Evolutionary conservation across 1,140 invertebrate species (phyloP), one percentile per base, ranked within the genome.

Genomic region (Procambarus virginalis): DNA sequence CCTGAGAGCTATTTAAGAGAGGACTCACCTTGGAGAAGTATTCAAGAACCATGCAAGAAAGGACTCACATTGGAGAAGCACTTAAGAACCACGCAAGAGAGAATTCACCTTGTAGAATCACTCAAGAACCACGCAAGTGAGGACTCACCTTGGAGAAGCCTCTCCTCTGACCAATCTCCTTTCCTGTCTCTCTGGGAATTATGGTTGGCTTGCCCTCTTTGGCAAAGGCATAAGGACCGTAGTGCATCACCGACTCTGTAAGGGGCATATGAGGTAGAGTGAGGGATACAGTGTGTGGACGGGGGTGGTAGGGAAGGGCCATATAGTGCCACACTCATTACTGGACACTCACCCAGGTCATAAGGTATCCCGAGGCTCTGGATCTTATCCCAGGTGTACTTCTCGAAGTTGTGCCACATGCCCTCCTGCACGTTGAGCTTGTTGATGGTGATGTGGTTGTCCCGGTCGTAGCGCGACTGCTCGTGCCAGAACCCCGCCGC

Each of bases 351-450:
- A 89, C 91, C 94, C 10, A 95, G 92, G 91, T 94, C 93, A 86
- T 95, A 91, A 0, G 93, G 91, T 5, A 94, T 93, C 20, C 93
- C 93, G 9, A 94, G 92, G 90, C 93, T 93, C 87, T 95, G 94
- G 46, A 94, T 93, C 10, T 93, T 88, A 51, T 93, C 93, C 84
- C 86, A 88, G 60, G 51, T 70, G 86, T 91, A 86, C 82, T 88
- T 91, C 49, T 87, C 79, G 20, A 89, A 89, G 58, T 89, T 91
- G 80, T 93, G 94, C 79, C 94, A 95, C 45, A 93, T 87, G 91
- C 95, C 95, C 86, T 95, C 95, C n/a, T 93, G 92, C 10, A 93
- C 93, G 93, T 98, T 98, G 1, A 96, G 92, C 93, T 96, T 97
- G 60, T 95, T 94, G 46, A 98, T 95, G 22, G 83, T 84, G 49